These are phyloP conservation scores for Telenomus remus DNA, from an alignment of 1,140 invertebrate genomes.

Conservation along the genomic window DNA sequence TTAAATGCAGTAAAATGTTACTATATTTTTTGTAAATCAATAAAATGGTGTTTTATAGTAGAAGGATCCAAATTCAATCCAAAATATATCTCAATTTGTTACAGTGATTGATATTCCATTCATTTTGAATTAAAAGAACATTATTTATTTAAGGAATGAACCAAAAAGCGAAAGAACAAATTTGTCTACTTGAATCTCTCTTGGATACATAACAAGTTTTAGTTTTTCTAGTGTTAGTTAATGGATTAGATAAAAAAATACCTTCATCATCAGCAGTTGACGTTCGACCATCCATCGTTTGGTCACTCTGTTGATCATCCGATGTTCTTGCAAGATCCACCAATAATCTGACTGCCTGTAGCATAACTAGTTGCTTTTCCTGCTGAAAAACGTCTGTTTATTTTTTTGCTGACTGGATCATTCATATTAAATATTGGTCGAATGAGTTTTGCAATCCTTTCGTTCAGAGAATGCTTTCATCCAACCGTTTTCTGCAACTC, in stretches of 20 bases:
- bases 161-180: too few species aligned
- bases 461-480: not conserved
- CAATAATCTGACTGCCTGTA: constrained; percentile 67
- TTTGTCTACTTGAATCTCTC: too few species aligned
- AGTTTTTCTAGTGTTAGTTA: not conserved
- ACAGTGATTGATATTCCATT: too few species aligned
- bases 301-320: constrained; percentile 59
- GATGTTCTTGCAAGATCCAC: constrained; percentile 66
- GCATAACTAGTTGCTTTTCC: constrained; percentile 57
- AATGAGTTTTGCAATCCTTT: constrained; percentile 10
- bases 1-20: too few species aligned
- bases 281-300: constrained; percentile 57
- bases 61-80: too few species aligned
- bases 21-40: too few species aligned
- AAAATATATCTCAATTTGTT: too few species aligned
- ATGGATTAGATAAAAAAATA: constrained; percentile 15
- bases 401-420: constrained; percentile 34
- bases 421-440: constrained; percentile 42
- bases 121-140: too few species aligned
- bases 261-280: constrained; percentile 54
- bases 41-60: too few species aligned
- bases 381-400: constrained; percentile 29
- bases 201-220: too few species aligned
- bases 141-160: too few species aligned
- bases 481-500: not conserved